A percentile compares a stretch with the other conserved stretches of the same genome.
Evolutionary conservation across 2,797 vertebrate species (phyloP).

Genomic region (Sebastes cheni): DNA sequence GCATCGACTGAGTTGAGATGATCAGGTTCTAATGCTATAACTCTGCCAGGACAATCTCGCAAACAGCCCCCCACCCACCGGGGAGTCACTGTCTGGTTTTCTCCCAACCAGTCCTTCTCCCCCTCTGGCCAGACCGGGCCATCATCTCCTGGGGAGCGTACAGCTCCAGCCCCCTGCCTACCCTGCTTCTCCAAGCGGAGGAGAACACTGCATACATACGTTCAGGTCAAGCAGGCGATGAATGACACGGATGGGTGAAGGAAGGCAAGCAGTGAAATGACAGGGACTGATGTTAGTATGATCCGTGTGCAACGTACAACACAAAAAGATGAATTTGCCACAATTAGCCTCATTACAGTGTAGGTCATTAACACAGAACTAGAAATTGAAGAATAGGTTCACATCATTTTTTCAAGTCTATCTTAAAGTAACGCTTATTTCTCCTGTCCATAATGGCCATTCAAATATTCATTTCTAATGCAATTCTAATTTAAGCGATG

Average conservation of each 20-base stretch:
- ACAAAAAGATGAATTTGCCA: constrained; percentile 9
- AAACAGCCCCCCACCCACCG: constrained; percentile 50
- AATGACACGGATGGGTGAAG: constrained; percentile 58
- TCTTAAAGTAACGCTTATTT: not conserved
- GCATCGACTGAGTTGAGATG: constrained; percentile 7
- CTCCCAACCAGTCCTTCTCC: constrained; percentile 51
- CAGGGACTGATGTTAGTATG: constrained; percentile 71
- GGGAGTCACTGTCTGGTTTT: constrained; percentile 65
- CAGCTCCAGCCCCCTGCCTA: constrained; percentile 39
- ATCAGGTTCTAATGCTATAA: constrained; percentile 18
- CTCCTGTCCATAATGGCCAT: not conserved
- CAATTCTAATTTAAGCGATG: not conserved
- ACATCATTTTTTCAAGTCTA: not conserved
- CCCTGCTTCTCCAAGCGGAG: constrained; percentile 77
- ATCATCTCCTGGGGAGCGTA: constrained; percentile 26
- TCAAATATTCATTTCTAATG: not conserved
- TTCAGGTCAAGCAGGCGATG: constrained; percentile 55
- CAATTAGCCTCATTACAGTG: not conserved
- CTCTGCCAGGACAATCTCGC: constrained; percentile 25
- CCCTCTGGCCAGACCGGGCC: constrained; percentile 36
- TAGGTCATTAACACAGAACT: not conserved
- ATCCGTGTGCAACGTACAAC: constrained; percentile 15
- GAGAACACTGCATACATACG: constrained; percentile 77
- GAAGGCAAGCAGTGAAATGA: constrained; percentile 74
- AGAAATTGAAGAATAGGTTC: not conserved